Percentiles rank a stretch among this genome's conserved stretches.
Evolutionary conservation across 2,797 vertebrate species (phyloP).

Genomic region (Tangara arthus): DNA sequence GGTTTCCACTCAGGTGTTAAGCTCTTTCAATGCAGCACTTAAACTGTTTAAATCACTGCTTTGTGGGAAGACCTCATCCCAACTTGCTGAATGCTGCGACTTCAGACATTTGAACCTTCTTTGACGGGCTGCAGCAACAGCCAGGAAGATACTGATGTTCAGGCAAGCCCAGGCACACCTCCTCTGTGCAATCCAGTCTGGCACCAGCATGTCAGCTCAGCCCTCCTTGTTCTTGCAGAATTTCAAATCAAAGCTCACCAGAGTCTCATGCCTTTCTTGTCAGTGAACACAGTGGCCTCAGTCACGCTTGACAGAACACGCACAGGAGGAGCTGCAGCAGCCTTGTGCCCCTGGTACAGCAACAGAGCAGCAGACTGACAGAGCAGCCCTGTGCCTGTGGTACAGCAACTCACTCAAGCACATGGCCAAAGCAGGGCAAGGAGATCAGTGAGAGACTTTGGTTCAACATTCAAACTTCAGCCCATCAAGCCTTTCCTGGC

Average conservation of each 20-base stretch:
- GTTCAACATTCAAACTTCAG: background rate
- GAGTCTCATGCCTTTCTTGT: background rate
- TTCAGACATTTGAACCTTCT: background rate
- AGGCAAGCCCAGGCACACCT: background rate
- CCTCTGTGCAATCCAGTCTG: background rate
- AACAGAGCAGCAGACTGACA: background rate
- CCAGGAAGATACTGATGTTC: background rate
- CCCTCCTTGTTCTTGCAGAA: background rate
- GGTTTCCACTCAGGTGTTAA: background rate
- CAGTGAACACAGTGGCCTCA: background rate
- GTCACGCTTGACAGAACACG: background rate
- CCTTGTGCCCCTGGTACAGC: rapidly evolving
- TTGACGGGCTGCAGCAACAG: background rate
- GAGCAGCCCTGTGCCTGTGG: rapidly evolving
- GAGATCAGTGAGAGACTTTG: background rate
- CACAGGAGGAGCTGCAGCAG: background rate
- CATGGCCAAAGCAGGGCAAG: background rate
- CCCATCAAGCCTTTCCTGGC: background rate
- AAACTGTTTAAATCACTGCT: background rate
- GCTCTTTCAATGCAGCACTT: background rate
- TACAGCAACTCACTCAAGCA: no score
- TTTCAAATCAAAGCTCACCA: background rate
- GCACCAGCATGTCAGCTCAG: background rate
- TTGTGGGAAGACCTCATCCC: background rate
- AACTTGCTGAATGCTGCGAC: background rate